These are phyloP conservation scores for Pandemis heparana DNA, from an alignment of 2,888 invertebrate genomes.

Conservation along the genomic window DNA sequence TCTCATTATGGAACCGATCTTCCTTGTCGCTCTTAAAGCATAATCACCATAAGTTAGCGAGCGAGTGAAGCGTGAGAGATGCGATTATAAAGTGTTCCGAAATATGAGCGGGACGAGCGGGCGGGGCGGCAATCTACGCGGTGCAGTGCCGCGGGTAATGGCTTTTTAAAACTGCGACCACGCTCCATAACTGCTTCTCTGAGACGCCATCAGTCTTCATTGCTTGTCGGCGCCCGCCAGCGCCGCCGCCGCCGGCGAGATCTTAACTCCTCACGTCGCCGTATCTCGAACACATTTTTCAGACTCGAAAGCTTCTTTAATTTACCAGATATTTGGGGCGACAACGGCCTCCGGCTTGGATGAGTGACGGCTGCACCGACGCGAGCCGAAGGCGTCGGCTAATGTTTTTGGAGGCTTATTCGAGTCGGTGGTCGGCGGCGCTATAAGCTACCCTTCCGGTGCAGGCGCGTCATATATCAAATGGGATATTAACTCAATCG, in stretches of 20 bases:
- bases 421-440: slow-evolving; percentile 57
- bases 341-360: slow-evolving; percentile 41
- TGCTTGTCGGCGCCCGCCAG: slow-evolving; percentile 83
- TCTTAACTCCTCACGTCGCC: slow-evolving; percentile 78
- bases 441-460: slow-evolving; percentile 67
- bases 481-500: slow-evolving; percentile 80
- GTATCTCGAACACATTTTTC: slow-evolving; percentile 71
- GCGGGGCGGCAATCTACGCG: slow-evolving; percentile 76
- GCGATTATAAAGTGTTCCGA: slow-evolving; percentile 85
- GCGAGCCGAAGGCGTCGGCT: slow-evolving; percentile 36
- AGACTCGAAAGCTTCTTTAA: slow-evolving; percentile 57
- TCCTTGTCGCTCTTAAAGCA: slow-evolving; percentile 84
- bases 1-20: slow-evolving; percentile 84
- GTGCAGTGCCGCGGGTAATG: slow-evolving; percentile 83
- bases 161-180: slow-evolving; percentile 86
- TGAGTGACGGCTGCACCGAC: slow-evolving; percentile 33
- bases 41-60: slow-evolving; percentile 85
- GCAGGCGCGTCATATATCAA: slow-evolving; percentile 74
- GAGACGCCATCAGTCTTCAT: slow-evolving; percentile 85
- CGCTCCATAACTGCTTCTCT: slow-evolving; percentile 84
- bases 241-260: slow-evolving; percentile 70
- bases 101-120: slow-evolving; percentile 74
- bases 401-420: slow-evolving; percentile 55
- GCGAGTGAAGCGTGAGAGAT: slow-evolving; percentile 84
- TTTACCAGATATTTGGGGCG: slow-evolving; percentile 54